phyloP scores from a whole-genome alignment of 2,797 vertebrate species.

The Paedocypris micromegethes region DNA sequence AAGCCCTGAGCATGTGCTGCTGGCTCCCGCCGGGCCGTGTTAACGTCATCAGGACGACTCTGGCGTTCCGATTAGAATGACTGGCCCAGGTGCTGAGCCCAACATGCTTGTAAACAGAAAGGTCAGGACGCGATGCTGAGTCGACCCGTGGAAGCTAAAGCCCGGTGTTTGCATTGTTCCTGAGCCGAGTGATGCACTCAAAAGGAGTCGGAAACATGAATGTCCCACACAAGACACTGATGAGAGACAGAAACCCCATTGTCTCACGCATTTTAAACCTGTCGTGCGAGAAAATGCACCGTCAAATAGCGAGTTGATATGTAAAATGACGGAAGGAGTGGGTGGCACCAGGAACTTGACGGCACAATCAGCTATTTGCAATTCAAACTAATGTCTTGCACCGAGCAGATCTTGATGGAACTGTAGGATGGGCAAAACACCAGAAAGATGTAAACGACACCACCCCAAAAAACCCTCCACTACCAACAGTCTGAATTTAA shows the following conservation, averaged over 20 bases:
- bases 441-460: conserved; percentile 39
- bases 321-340: neutral
- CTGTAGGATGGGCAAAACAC: neutral
- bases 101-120: conserved; percentile 29
- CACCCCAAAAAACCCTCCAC: neutral
- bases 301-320: neutral
- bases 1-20: conserved; percentile 30
- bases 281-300: conserved; percentile 8
- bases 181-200: neutral
- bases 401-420: conserved; percentile 16
- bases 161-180: conserved; percentile 28
- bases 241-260: conserved; percentile 16
- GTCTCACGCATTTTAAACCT: conserved; percentile 15
- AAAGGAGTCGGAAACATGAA: conserved; percentile 15
- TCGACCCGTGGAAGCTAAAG: conserved; percentile 12
- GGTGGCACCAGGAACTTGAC: neutral
- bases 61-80: conserved; percentile 32
- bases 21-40: neutral
- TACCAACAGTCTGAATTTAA: neutral
- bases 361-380: conserved; percentile 48
- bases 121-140: conserved; percentile 37
- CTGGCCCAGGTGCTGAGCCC: conserved; percentile 39
- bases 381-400: conserved; percentile 52
- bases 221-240: conserved; percentile 12
- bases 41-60: conserved; percentile 15